These are phyloP conservation scores for Stegodyphus mimosarum DNA, from an alignment of 1,140 invertebrate species.

Conservation along the genomic window DNA sequence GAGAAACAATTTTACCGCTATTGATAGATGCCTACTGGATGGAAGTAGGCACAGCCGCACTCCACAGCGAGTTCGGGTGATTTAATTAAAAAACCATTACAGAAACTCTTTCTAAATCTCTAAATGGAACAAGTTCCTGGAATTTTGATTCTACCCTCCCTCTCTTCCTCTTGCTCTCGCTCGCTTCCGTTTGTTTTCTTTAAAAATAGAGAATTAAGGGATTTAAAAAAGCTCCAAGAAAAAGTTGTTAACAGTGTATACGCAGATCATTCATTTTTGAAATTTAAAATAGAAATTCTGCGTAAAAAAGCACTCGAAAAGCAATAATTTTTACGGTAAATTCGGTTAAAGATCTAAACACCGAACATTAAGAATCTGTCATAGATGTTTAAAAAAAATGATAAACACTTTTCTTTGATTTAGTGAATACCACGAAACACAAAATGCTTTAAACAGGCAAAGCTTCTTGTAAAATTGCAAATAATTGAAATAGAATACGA, in stretches of 20 bases:
- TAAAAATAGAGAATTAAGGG: no score
- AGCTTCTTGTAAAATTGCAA: no score
- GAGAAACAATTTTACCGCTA: background rate
- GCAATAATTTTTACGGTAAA: background rate
- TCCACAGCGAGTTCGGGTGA: background rate
- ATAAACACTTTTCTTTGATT: no score
- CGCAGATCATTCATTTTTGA: slow-evolving; percentile 7
- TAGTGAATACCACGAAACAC: no score
- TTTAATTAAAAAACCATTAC: slow-evolving; percentile 57
- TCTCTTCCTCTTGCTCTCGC: no score
- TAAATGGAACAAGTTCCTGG: slow-evolving; percentile 23
- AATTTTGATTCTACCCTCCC: background rate
- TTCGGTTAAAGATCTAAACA: background rate
- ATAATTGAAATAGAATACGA: no score
- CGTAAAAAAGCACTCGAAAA: slow-evolving; percentile 2
- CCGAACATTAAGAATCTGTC: background rate
- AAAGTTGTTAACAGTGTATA: no score
- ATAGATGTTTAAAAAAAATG: no score
- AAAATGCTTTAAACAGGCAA: no score
- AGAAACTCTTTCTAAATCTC: background rate
- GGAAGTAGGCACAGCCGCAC: slow-evolving; percentile 1
- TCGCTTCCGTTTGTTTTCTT: no score
- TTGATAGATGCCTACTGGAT: slow-evolving; percentile 23
- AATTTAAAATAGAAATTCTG: slow-evolving; percentile 10
- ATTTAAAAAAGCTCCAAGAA: no score